Evolutionary conservation across 2,113 vertebrate genomes (phyloP), one percentile per base, ranked within the genome.

Genomic region (Cacatua alba): DNA sequence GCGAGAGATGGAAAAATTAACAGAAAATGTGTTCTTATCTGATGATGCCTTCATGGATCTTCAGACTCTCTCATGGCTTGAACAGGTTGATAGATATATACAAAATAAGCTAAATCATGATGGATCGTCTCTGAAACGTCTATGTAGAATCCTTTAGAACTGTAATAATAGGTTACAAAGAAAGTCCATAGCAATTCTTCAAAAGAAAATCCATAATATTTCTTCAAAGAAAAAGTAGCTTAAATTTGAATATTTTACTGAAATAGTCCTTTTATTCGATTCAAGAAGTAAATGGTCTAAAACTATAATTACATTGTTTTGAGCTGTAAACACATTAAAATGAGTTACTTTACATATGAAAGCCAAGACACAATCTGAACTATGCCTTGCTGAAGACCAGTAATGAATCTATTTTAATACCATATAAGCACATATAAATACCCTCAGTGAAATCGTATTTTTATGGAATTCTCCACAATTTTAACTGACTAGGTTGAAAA

Each of bases 331-430:
- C 92, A 95, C 33, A 86, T 67, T 90, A 89, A 96, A 95, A 80
- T 85, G 29, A 65, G 41, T 82, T 93, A 35, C 51, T 98, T 97
- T 96, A 74, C 82, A 96, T 95, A 93, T 95, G 48, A 96, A 97
- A 96, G 71, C 70, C 46, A 85, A 88, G 91, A 82, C 88, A 76
- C 53, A 53, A 84, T 93, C 46, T 96, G 76, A 82, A 76, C 82
- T 95, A 15, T 81, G 44, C 51, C 65, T 91, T 92, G 52, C 62
- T 95, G 90, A 84, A 94, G 76, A 90, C 77, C 59, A 91, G 70
- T 92, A 86, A 94, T 76, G 39, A 28, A 67, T 74, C 49, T 90
- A 70, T 97, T 95, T 96, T 94, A 84, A 81, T 95, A 92, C 72
- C 39, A 31, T 64, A 52, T 68, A 81, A 91, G 48, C 63, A 44